Base-by-base conservation (phyloP, 2,888 invertebrate species). In the Metacarcinus magister region DNA sequence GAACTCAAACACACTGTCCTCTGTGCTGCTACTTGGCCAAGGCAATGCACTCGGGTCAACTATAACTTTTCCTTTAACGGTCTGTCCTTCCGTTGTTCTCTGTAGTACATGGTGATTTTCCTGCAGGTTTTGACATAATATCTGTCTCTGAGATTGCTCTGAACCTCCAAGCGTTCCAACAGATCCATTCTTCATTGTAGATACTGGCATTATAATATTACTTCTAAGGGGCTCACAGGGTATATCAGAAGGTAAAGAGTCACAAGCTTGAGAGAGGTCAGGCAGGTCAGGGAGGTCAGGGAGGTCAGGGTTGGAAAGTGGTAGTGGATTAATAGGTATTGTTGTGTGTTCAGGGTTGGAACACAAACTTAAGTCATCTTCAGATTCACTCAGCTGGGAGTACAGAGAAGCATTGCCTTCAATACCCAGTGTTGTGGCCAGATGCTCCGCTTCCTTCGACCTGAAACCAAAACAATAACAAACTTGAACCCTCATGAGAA, bases 351-450 rank as follows among this genome's bases (percentile, higher is more conserved):
- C 95, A 19, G 90, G 92, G 48, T 90, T 95, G 48, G 95, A 95
- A 46, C 95, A 95, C 32, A 95, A 28, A 90, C 95, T 95, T 43
- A 95, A 93, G 94, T 94, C 94, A 89, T 96, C 95, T 28, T 94
- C 96, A 3, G 92, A 44, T 87, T 96, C 96, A 87, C 94, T 96
- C 67, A 96, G 39, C 94, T 96, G 96, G 19, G 96, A 94, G 43
- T 96, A 96, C 8, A 96, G 92, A 8, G 96, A 96, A 7, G 93
- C 60, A 43, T 87, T 82, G 39, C 60, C 94, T 43, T 96, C 92
- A 82, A 96, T 95, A 7, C 96, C 96, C 32, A 96, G 94, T 7
- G 96, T 93, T 32, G 94, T 89, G n/a, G 96, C 96, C 92, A 96
- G 54, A 39, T 67, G 67, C 87, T 96, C 96, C 5, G 94, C 48